Evolutionary conservation across 2,888 invertebrate species (phyloP), one percentile per base, ranked within the genome.

Genomic region (Macroteleia sp.): DNA sequence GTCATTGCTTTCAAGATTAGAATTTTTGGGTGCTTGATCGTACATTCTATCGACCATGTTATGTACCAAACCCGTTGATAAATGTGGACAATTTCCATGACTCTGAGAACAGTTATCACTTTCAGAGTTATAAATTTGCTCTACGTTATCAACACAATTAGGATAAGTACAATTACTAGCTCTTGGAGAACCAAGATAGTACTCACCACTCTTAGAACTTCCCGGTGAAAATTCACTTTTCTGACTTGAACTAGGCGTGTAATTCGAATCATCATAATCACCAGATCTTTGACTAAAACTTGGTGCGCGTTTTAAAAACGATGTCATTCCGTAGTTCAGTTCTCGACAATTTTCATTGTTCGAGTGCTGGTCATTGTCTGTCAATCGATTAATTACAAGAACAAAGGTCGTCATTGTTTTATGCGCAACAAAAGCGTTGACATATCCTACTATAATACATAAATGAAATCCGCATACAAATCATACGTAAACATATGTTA

Each of bases 171-270:
- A 69, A 19, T 17, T 69, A 32, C 59, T 78, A n/a, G 44, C 61
- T 59, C 19, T 83, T 64, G 66, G 80, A 64, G 57, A 81, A 41
- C 20, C 59, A 83, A 90, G 52, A 61, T 90, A 90, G 34, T 90
- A 90, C 34, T 90, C 90, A 2, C 90, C 90, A 62, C 89, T 89
- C 62, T 90, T 90, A 2, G 90, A 90, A 48, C 90, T 90, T 0
- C 87, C 83, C 1, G 89, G 89, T 2, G 90, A 90, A 59, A 90
- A 89, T 56, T 87, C 90, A 54, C 89, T 89, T 54, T 90, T 90
- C 56, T 90, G 90, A 36, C 90, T 90, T 2, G 90, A 90, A 48
- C 90, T 90, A 0, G 89, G 89, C 0, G 90, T 90, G 59, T 89
- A 90, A 61, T 85, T 89, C 1, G 90, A 90, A 12, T 90, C 90